These are phyloP conservation scores for Ectemnius lituratus DNA, from an alignment of 2,888 invertebrate genomes.

Conservation along the genomic window DNA sequence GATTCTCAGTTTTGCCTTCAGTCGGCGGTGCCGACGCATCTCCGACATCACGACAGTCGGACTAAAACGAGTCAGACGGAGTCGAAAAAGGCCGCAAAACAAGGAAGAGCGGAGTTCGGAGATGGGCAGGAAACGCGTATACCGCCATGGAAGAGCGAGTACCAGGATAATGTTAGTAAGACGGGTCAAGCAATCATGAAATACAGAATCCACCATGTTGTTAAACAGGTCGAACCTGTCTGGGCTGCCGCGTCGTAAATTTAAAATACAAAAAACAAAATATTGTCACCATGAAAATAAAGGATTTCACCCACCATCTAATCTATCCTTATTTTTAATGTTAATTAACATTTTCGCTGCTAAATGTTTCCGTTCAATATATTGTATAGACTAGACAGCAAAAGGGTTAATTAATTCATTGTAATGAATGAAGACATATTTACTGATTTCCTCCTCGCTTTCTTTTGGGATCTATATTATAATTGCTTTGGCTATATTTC, in stretches of 20 bases:
- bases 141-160: conserved; percentile 81
- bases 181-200: conserved; percentile 82
- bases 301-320: conserved; percentile 10
- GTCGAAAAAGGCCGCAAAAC: not conserved
- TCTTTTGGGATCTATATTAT: too few species aligned
- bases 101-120: conserved; percentile 10
- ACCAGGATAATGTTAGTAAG: conserved; percentile 82
- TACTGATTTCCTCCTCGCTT: too few species aligned
- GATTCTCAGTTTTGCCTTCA: conserved; percentile 45
- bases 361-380: not conserved
- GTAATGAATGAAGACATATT: too few species aligned
- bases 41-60: not conserved
- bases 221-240: conserved; percentile 22
- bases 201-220: conserved; percentile 79
- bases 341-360: not conserved
- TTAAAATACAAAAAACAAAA: not conserved
- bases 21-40: conserved; percentile 21
- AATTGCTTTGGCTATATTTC: too few species aligned
- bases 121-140: conserved; percentile 51
- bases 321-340: not conserved
- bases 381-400: too few species aligned
- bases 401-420: too few species aligned
- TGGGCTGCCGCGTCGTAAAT: conserved; percentile 15
- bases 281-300: not conserved
- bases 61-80: not conserved